Base-by-base conservation (phyloP, 2,888 invertebrate genomes). In the Spodoptera picta region DNA sequence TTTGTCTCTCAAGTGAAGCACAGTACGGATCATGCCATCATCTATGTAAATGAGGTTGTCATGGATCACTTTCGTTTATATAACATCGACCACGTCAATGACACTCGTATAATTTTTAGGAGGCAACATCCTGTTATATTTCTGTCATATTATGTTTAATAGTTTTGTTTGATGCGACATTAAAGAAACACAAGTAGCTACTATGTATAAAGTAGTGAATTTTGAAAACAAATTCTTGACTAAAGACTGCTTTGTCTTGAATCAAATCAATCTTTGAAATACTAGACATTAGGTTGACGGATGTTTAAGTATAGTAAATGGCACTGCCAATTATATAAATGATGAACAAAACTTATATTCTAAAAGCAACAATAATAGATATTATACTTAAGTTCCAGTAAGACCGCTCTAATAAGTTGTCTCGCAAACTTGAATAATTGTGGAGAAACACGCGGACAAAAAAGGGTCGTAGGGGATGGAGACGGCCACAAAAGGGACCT, bases 381-480 rank as follows among this genome's bases (percentile, higher is more conserved):
- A 27, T 43, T 23, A n/a, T 24, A 44, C 53, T 4, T 50, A 62
- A 70, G 36, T 51, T 50, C 41, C 46, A 24, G 11, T 43, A 48
- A 59, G 67, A 62, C 65, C 41, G 48, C 55, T 57, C 66, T 81
- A 84, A 83, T 83, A 79, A 83, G 67, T 69, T 50, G 58, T 72
- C 79, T 82, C 72, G 84, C 84, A 75, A 83, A 84, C 77, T 76
- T 65, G 54, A 69, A 74, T 79, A 73, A 77, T 83, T 82, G 77
- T 83, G 75, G 66, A 82, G 80, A 87, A 86, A 84, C 82, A 90
- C 81, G 87, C 87, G 86, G 83, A 88, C 89, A 94, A 94, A 94
- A 93, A 93, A 92, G 84, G 90, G 88, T 88, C 89, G 85, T 84
- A 85, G 77, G 83, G 79, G 78, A 79, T 80, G 81, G 80, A 80